Conservation (phyloP, 2,888 invertebrate genomes). For the Clunio marinus region DNA sequence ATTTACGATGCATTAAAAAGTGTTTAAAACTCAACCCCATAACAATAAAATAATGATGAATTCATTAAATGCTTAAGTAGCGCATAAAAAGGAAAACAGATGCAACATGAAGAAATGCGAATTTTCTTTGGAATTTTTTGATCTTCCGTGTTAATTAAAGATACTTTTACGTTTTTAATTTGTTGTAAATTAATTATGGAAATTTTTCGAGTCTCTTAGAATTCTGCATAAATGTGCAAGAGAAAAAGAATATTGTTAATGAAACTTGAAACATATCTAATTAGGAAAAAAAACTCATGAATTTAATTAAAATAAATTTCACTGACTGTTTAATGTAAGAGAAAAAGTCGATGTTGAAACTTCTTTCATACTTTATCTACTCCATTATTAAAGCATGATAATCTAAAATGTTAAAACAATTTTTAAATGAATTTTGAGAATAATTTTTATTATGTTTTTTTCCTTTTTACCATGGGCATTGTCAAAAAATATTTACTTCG, state of each 20-base stretch:
- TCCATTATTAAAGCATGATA: no score
- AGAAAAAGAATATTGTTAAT: conserved; percentile 1
- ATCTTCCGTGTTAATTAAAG: neutral
- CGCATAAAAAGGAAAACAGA: conserved; percentile 12
- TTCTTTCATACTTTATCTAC: no score
- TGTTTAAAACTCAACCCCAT: conserved; percentile 8
- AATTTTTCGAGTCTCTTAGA: conserved; percentile 2
- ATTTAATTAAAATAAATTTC: conserved; percentile 1
- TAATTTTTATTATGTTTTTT: no score
- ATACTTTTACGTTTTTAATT: conserved; percentile 1
- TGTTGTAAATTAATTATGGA: conserved; percentile 9
- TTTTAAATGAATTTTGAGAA: no score
- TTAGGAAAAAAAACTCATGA: no score
- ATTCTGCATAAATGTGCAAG: no score
- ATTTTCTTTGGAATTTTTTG: neutral
- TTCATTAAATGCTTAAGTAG: conserved; percentile 1
- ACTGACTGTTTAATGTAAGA: no score
- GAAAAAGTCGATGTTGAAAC: no score
- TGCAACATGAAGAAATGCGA: neutral
- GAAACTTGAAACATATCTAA: no score
- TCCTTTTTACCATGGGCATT: no score
- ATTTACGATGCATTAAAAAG: conserved; percentile 25
- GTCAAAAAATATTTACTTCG: no score
- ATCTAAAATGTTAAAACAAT: no score
- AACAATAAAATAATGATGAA: conserved; percentile 29